Base-by-base conservation (phyloP, 2,797 vertebrate species). In the Rhodeus uyekii region DNA sequence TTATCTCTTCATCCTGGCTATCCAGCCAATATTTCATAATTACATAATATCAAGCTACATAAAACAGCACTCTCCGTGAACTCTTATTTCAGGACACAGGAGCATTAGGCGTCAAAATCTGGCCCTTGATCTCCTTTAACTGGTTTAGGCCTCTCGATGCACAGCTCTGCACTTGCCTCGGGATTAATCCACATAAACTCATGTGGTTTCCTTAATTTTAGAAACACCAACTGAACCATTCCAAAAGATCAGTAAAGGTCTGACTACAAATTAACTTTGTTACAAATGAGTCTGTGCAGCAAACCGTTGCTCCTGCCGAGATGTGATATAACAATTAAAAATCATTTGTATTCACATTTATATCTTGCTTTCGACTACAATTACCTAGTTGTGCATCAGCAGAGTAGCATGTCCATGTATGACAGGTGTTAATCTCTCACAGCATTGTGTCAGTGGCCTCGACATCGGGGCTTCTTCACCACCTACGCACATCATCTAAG, bases 121-220 rank as follows among this genome's bases (percentile, higher is more conserved):
- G 44, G 24, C 83, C 53, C 82, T 48, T 86, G 80, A 87, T 88
- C 87, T 87, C 44, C 82, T 78, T 77, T 84, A 86, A 84, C 79
- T 71, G 87, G 84, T 86, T 88, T 84, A 83, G 77, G 68, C 63
- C 42, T 61, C 68, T 84, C 53, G 36, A 55, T 69, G 64, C 75
- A 80, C 29, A 82, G 61, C 77, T 64, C 60, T 77, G 50, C 29
- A 48, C 32, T 61, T 60, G 34, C 65, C 64, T 67, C 24, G 14
- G 32, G 75, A 72, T 76, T 86, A 80, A 82, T 82, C 77, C 64
- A 29, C 16, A 80, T 79, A 69, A 76, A 82, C 58, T 60, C 61
- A 46, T 55, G 22, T 67, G 48, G 36, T 46, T 71, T 80, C 65
- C 53, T 72, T 60, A 3, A 61, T 72, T n/a, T 80, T 72, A 72